Conservation (phyloP, 2,888 invertebrate species). For the Graphium colonna region DNA sequence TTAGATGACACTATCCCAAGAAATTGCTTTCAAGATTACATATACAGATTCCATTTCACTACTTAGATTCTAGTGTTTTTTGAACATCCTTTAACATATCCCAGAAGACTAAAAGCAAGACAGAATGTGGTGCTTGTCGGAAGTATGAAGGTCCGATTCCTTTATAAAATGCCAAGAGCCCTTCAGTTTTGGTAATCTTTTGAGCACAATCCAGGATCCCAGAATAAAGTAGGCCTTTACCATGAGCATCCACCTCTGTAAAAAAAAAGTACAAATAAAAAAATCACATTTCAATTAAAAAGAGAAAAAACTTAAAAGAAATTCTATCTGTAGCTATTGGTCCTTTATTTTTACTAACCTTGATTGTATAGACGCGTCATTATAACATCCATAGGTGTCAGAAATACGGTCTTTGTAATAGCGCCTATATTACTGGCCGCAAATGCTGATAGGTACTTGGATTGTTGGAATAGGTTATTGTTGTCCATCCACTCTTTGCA, state of each 20-base stretch:
- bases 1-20: too few relatives aligned
- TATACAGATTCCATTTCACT: too few relatives aligned
- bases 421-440: conserved; percentile 89
- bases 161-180: conserved; percentile 92
- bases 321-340: too few relatives aligned
- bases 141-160: conserved; percentile 94
- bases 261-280: too few relatives aligned
- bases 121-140: conserved; percentile 95
- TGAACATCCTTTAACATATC: conserved; percentile 83
- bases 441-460: conserved; percentile 85
- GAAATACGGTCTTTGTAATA: conserved; percentile 85
- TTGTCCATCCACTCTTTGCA: conserved; percentile 73
- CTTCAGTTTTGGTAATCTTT: conserved; percentile 88
- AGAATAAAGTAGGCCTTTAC: conserved; percentile 84
- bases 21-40: too few relatives aligned
- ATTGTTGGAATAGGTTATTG: conserved; percentile 70
- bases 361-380: conserved; percentile 94
- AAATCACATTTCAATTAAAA: conserved; percentile 3
- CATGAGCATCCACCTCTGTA: conserved; percentile 82
- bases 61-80: conserved; percentile 28
- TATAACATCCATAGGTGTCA: conserved; percentile 94
- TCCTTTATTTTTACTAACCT: conserved; percentile 59
- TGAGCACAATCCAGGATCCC: conserved; percentile 87
- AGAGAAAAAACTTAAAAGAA: background rate
- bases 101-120: conserved; percentile 93